phyloP scores from a whole-genome alignment of 2,797 vertebrate genomes.

The Acanthiza pusilla region DNA sequence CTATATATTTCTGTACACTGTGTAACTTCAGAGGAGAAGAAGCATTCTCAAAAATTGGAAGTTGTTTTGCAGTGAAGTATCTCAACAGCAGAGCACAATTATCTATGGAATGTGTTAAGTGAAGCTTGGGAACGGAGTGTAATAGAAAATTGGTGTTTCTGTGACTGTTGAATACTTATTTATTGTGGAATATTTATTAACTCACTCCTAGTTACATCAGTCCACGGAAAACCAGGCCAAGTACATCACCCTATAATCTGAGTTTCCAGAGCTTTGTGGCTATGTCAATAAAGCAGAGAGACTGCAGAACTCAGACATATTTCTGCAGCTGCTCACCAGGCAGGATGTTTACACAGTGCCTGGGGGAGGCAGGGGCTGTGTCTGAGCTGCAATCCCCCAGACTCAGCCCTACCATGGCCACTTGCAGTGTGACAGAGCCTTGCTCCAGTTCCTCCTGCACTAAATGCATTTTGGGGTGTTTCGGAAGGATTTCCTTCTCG shows the following conservation, averaged over 20 bases:
- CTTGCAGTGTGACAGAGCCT: not conserved
- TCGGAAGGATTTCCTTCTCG: not conserved
- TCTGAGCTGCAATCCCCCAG: not conserved
- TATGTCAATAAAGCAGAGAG: not conserved
- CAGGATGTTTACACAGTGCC: not conserved
- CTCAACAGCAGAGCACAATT: not conserved
- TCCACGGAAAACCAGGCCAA: not conserved
- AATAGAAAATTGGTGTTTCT: constrained; percentile 25
- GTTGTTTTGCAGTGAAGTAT: not conserved
- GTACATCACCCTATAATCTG: not conserved
- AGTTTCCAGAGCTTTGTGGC: not conserved
- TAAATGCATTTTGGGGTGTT: not conserved
- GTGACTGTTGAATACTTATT: not conserved
- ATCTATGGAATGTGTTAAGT: not conserved
- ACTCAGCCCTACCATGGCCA: not conserved
- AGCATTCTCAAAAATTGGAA: not conserved
- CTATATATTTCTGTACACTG: not conserved
- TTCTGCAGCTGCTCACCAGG: constrained; percentile 11
- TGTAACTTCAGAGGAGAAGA: not conserved
- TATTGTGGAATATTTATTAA: constrained; percentile 31
- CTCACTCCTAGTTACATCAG: not conserved
- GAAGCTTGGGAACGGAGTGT: constrained; percentile 12
- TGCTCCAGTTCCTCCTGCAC: not conserved
- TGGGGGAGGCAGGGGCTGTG: not conserved
- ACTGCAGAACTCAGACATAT: not conserved